Evolutionary conservation across 2,113 vertebrate genomes (phyloP), one percentile per base, ranked within the genome.

Genomic region (Campylorhamphus procurvoides): DNA sequence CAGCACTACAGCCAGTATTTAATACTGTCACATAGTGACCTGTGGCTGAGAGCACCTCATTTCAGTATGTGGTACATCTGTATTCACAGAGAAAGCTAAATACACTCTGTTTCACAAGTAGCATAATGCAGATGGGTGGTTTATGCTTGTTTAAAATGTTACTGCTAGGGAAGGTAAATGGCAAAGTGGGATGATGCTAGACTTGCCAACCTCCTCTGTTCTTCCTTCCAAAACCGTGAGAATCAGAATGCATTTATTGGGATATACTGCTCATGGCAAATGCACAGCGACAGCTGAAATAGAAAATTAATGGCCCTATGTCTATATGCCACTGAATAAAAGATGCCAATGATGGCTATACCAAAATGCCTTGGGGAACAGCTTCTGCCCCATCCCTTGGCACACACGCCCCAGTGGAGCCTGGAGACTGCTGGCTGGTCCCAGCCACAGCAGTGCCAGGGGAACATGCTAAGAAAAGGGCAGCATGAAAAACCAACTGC

Each of bases 281-380:
- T 10, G 25, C 59, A 69, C 24, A 81, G 28, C 1, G 0, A 75
- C 35, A 19, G 14, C 25, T 27, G 28, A 91, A 87, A 84, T 17
- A 78, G 9, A 73, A 66, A 76, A 85, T 47, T 20, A 73, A 80
- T 9, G 28, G 40, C 0, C 2, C 18, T 59, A 2, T 23, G n/a
- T 18, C 35, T 87, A 27, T 2, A 4, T 22, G 3, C 18, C 76
- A 24, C 31, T 46, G 37, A 73, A 35, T 28, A 24, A 52, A 88
- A 60, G 24, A 67, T 18, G 56, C 27, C 60, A 89, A 39, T 16
- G 64, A 50, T 6, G 35, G 42, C 25, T 39, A 31, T 22, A 35
- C 15, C 16, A 7, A 42, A 77, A 56, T 2, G 22, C 12, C 71
- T 11, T 8, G n/a, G 0, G 0, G 12, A 59, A 63, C 39, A 49